Evolutionary conservation across 64 coral and sea anemone species (phyloP), one percentile per base, ranked within the genome.

Genomic region (Trachythela sp.): DNA sequence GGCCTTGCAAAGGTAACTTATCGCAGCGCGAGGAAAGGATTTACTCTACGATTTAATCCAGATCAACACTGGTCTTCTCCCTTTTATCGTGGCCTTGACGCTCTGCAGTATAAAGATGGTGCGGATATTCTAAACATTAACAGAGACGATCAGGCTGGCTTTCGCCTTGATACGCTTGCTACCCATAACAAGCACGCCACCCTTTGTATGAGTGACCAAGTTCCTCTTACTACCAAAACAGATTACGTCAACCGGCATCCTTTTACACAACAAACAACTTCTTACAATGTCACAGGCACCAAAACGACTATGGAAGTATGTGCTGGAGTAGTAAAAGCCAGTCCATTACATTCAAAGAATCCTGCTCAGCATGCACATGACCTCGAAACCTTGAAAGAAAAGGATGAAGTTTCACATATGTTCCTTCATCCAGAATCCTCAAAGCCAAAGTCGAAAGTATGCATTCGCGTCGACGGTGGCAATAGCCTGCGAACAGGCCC

Each of bases 111-210:
- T 2, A 85, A 38, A 11, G 76, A 91, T 70, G 92, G 92, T 4
- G 52, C 8, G 13, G 43, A 94, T 27, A 75, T 85, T 0, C 0
- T 94, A 0, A 94, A 85, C 43, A 22, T 94, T 8, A 68, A 39
- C 7, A 48, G 89, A 48, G 93, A 89, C 60, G 86, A 91, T 64
- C 86, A 94, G 18, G 89, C 93, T 83, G 89, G 93, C 34, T 94
- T 93, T 83, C 56, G 92, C 0, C 22, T 93, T 1, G 87, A 93
- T 85, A 86, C 92, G 0, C 1, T 89, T 7, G 11, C 88, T 8
- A 93, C 92, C 9, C 92, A 93, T 40, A 89, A 49, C n/a, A 45
- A 54, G 24, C 83, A 86, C 41, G 60, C 83, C 15, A 93, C 87
- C n/a, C 36, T 89, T n/a, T 93, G 87, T 48, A 32, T 93, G 22